Base-by-base conservation (phyloP, 2,113 vertebrate species). In the Monopterus albus region DNA sequence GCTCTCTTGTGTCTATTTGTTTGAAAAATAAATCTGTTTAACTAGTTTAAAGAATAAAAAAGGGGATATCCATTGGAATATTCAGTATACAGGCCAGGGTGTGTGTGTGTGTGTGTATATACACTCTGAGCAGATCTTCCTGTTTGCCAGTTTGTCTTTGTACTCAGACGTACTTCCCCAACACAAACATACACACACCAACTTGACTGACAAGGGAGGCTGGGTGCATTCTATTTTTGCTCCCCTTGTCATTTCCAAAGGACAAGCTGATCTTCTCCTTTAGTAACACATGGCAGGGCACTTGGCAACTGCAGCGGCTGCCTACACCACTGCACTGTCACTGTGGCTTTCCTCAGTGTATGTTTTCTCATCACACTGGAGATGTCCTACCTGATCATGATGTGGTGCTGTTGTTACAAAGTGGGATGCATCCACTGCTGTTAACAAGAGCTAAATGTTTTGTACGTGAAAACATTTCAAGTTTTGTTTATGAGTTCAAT, bases 171-270 rank as follows among this genome's bases (percentile, higher is more conserved):
- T 55, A 68, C 81, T 79, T 58, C 70, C 76, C 75, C 65, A 73
- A 75, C 73, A 69, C 76, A 90, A 70, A 83, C 77, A 85, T 57
- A 88, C 83, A 82, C 81, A 43, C 62, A 33, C 47, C 79, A 73
- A 78, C 64, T 75, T 96, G 96, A 98, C 60, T 95, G 96, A 97
- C 96, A 95, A 91, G 90, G 80, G 92, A 93, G 94, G 94, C 95
- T 98, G 96, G 91, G 82, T 71, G 72, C 29, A 87, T 87, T 93
- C 95, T 98, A 97, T 98, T 97, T 98, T 81, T 95, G 94, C 94
- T 94, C 89, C 92, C 62, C 95, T 92, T 94, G 94, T 95, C 95
- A 95, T 94, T 87, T 91, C 93, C 88, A 94, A 93, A 91, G 87
- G 84, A 88, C 87, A 83, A 79, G 66, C 72, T 89, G 88, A 90